Evolutionary conservation across 2,113 vertebrate species (phyloP).

Genomic region (Marmota monax): DNA sequence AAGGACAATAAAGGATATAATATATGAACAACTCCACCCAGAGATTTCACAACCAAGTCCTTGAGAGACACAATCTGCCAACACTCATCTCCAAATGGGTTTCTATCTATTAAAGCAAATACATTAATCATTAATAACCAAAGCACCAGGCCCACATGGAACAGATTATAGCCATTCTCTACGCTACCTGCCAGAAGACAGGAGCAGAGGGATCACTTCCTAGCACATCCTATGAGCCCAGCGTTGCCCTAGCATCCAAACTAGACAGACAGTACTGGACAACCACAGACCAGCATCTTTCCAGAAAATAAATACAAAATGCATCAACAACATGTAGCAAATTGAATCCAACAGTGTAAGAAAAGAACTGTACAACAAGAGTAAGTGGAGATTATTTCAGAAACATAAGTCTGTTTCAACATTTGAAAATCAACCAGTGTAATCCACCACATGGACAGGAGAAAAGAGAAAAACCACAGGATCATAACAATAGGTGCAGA

Average conservation of each 20-base stretch:
- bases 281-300: neutral
- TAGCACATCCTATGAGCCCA: too few species aligned
- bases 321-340: too few species aligned
- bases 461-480: neutral
- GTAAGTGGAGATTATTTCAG: neutral
- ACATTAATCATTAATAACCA: neutral
- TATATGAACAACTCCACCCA: neutral
- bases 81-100: too few species aligned
- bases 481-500: neutral
- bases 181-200: neutral
- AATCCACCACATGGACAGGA: neutral
- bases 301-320: neutral
- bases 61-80: neutral
- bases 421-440: neutral
- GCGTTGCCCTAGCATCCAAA: neutral
- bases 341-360: neutral
- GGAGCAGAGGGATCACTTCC: neutral
- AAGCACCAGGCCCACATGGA: neutral
- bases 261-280: neutral
- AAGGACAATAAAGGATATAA: neutral
- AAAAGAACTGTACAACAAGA: neutral
- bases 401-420: neutral
- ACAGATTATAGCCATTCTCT: neutral
- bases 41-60: neutral
- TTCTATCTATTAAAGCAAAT: neutral